Percentiles rank a stretch among this genome's conserved stretches.
Conservation (phyloP, 2,888 invertebrate genomes). For the Athalia circularis region DNA sequence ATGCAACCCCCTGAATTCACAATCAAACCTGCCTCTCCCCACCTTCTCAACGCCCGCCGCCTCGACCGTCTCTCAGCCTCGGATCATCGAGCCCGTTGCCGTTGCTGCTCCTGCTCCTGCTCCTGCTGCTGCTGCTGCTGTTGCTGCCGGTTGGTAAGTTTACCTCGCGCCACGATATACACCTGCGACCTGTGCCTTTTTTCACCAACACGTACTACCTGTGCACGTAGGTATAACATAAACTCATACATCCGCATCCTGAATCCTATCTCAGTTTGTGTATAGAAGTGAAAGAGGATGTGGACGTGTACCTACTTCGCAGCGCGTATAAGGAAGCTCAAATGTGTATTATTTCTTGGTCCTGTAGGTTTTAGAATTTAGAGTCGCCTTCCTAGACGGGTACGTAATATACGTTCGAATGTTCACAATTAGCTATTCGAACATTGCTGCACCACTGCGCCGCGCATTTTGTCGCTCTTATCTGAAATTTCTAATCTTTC, state of each 20-base stretch:
- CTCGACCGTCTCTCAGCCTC: conserved; percentile 34
- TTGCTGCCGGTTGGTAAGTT: conserved; percentile 41
- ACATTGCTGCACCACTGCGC: not conserved
- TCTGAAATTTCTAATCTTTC: conserved; percentile 22
- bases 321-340: conserved; percentile 4
- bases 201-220: conserved; percentile 17
- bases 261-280: not conserved
- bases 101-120: not conserved
- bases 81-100: conserved; percentile 31
- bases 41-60: conserved; percentile 38
- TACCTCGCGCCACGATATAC: conserved; percentile 45
- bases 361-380: not conserved
- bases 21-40: conserved; percentile 48
- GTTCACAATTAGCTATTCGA: not conserved
- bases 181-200: conserved; percentile 44
- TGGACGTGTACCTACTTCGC: not conserved
- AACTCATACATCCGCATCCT: not conserved
- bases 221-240: not conserved
- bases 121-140: no score
- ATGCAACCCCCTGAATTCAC: conserved; percentile 51
- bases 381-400: not conserved
- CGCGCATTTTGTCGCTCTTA: conserved; percentile 1
- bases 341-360: not conserved
- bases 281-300: not conserved
- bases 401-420: not conserved